A percentile compares a stretch with the other conserved stretches of the same genome.
phyloP scores from a whole-genome alignment of 2,888 invertebrate species.

The Ichneumon xanthorius region DNA sequence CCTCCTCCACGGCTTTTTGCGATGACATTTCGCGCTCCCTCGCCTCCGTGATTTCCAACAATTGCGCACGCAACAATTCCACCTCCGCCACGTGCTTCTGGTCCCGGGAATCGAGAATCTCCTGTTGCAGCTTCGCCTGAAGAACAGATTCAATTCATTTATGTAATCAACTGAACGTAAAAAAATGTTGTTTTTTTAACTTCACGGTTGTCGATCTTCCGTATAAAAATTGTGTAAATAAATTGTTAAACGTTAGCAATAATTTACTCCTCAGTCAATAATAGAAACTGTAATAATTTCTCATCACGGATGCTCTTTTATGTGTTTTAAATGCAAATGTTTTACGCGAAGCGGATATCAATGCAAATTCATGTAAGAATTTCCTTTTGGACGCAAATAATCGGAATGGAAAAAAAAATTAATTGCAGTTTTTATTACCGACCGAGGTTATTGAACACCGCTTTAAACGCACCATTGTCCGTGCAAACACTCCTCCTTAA shows the following conservation, averaged over 20 bases:
- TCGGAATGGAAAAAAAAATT: background rate
- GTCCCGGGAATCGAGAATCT: slow-evolving; percentile 73
- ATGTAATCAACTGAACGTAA: background rate
- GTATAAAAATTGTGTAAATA: background rate
- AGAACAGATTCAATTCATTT: slow-evolving; percentile 8
- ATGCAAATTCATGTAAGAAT: background rate
- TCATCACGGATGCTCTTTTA: too few relatives aligned
- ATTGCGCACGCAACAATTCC: slow-evolving; percentile 71
- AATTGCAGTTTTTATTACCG: background rate
- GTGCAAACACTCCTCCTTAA: background rate
- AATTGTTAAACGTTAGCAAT: background rate
- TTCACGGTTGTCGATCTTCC: background rate
- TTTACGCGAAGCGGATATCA: too few relatives aligned
- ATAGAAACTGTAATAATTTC: background rate
- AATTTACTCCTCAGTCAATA: background rate
- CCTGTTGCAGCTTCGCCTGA: slow-evolving; percentile 78
- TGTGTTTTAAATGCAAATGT: too few relatives aligned
- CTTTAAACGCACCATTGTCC: background rate
- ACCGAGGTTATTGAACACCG: background rate
- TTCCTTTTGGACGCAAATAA: background rate
- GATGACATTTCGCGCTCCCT: slow-evolving; percentile 68
- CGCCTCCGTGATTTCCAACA: slow-evolving; percentile 68
- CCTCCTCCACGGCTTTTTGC: slow-evolving; percentile 67
- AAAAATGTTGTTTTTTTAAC: background rate
- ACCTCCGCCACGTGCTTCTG: slow-evolving; percentile 74